Conservation (phyloP, 2,113 vertebrate species). For the Hemibagrus wyckioides region DNA sequence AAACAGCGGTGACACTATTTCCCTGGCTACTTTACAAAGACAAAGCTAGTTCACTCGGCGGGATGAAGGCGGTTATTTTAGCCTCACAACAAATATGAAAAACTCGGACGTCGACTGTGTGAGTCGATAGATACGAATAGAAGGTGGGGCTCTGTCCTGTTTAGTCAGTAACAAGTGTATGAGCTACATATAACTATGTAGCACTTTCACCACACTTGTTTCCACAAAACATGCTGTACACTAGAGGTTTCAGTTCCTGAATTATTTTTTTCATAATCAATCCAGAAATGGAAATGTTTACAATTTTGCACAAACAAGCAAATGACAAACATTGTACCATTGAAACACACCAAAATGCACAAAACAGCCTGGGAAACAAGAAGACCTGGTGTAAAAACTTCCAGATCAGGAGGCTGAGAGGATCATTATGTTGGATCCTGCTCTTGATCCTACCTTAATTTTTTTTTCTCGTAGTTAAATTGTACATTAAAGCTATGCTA, state of each 20-base stretch:
- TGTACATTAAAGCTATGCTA: background rate
- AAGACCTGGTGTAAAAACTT: background rate
- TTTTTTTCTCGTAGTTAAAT: background rate
- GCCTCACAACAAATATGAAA: background rate
- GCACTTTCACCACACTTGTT: too few relatives aligned
- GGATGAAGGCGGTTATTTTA: too few relatives aligned
- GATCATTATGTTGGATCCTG: background rate
- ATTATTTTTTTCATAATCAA: too few relatives aligned
- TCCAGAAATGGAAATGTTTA: background rate
- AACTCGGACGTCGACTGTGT: background rate
- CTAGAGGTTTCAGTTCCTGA: too few relatives aligned
- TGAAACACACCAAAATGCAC: too few relatives aligned
- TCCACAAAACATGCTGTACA: too few relatives aligned
- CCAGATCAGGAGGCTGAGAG: background rate
- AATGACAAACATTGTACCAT: background rate
- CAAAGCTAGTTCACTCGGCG: background rate
- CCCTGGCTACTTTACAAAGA: background rate
- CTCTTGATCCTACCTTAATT: background rate
- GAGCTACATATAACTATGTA: background rate
- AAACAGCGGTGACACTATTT: background rate
- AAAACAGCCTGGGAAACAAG: background rate
- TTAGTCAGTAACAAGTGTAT: background rate
- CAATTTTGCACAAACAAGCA: background rate
- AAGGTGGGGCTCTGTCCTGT: background rate
- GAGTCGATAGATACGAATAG: background rate